These are phyloP conservation scores for Osmerus eperlanus DNA, from an alignment of 2,113 vertebrate species.

Conservation along the genomic window DNA sequence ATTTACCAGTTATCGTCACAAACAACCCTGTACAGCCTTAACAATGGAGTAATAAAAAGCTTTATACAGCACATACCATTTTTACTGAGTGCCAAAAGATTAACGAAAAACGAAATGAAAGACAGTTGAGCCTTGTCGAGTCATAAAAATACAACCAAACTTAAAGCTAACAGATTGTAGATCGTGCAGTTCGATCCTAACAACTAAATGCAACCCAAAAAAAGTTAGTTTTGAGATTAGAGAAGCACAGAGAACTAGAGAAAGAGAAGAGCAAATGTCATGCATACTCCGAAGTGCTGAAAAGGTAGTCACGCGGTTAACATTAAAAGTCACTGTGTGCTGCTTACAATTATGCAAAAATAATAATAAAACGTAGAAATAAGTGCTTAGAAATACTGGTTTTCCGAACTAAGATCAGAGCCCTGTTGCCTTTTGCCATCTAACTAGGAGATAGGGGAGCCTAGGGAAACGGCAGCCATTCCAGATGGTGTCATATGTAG, in stretches of 20 bases:
- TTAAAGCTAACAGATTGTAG: slow-evolving; percentile 74
- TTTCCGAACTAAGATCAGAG: slow-evolving; percentile 30
- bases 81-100: slow-evolving; percentile 81
- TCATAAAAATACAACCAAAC: slow-evolving; percentile 78
- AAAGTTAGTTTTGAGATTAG: slow-evolving; percentile 62
- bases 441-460: slow-evolving; percentile 12
- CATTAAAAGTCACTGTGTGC: slow-evolving; percentile 63
- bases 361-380: slow-evolving; percentile 33
- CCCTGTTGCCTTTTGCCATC: slow-evolving; percentile 44
- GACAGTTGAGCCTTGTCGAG: slow-evolving; percentile 72
- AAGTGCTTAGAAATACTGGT: slow-evolving; percentile 69
- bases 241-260: slow-evolving; percentile 68
- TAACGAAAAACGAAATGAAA: slow-evolving; percentile 74
- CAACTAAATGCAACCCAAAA: slow-evolving; percentile 71
- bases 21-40: slow-evolving; percentile 99
- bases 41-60: slow-evolving; percentile 93
- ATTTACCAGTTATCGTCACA: slow-evolving; percentile 97
- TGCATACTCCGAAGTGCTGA: slow-evolving; percentile 87
- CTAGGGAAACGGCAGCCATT: slow-evolving; percentile 60
- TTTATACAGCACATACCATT: slow-evolving; percentile 98
- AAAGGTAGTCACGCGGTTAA: slow-evolving; percentile 71
- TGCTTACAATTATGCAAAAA: slow-evolving; percentile 64
- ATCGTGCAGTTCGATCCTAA: slow-evolving; percentile 78
- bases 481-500: slow-evolving; percentile 46
- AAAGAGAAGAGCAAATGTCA: slow-evolving; percentile 65